A percentile compares a stretch with the other conserved stretches of the same genome.
Evolutionary conservation across 2,113 vertebrate genomes (phyloP).

Genomic region (Pelecanus crispus): DNA sequence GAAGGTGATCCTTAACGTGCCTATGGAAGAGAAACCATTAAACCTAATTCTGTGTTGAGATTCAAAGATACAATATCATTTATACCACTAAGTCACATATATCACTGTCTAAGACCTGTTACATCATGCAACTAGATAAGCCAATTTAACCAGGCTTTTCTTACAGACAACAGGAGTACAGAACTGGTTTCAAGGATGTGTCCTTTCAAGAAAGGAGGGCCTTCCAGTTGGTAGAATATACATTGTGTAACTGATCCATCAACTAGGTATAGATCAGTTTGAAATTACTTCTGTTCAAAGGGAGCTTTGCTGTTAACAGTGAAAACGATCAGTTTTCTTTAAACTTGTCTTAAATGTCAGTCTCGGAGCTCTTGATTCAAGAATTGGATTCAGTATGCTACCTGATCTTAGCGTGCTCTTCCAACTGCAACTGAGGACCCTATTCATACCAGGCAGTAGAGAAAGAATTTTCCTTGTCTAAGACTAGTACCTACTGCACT

Average conservation of each 20-base stretch:
- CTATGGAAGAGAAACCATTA: neutral
- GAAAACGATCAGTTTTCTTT: neutral
- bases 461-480: neutral
- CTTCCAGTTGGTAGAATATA: neutral
- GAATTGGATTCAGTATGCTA: neutral
- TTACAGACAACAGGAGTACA: neutral
- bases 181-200: neutral
- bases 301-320: neutral
- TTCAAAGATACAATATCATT: neutral
- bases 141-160: neutral
- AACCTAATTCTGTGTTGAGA: neutral
- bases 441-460: neutral
- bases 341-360: neutral
- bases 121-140: neutral
- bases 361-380: neutral
- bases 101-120: neutral
- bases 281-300: neutral
- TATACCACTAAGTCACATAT: neutral
- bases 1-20: neutral
- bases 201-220: neutral
- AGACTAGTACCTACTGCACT: neutral
- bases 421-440: neutral
- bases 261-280: neutral
- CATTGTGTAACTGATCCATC: neutral
- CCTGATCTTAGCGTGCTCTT: neutral